A percentile compares a stretch with the other conserved stretches of the same genome.
Evolutionary conservation across 1,140 invertebrate genomes (phyloP).

Genomic region (Camponotus pennsylvanicus): DNA sequence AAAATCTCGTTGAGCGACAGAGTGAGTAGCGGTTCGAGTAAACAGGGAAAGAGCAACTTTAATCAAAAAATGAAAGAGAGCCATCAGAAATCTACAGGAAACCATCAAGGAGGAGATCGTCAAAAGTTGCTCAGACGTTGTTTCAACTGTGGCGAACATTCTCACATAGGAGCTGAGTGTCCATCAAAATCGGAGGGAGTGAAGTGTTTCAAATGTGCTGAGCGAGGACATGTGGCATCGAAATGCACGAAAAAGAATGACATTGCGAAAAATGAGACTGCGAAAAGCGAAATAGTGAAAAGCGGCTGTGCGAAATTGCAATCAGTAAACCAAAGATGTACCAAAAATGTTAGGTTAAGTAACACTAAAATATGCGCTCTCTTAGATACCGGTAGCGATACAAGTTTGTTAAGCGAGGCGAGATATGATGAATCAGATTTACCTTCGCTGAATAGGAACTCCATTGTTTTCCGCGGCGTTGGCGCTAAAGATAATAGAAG

Average conservation of each 20-base stretch:
- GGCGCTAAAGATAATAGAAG: background rate
- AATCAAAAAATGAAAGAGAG: background rate
- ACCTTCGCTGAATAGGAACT: background rate
- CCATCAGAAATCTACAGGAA: background rate
- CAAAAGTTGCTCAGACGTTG: background rate
- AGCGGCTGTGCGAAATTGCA: background rate
- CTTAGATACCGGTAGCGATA: background rate
- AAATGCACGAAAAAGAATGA: background rate
- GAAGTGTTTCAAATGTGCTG: background rate
- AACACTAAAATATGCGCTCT: background rate
- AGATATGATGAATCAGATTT: background rate
- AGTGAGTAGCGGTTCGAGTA: background rate
- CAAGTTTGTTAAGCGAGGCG: background rate
- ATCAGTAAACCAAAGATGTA: background rate
- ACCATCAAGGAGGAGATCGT: background rate
- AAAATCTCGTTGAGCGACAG: conserved; percentile 28
- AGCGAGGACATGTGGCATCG: background rate
- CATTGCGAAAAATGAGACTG: no score
- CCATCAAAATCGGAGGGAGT: background rate
- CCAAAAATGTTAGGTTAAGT: background rate
- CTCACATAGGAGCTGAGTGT: background rate
- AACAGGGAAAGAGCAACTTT: background rate
- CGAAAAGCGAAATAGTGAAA: background rate
- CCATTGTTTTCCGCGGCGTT: background rate
- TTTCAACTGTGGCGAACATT: background rate